These are phyloP conservation scores for Amphiduros pacificus DNA, from an alignment of 2,888 invertebrate species.

Conservation along the genomic window DNA sequence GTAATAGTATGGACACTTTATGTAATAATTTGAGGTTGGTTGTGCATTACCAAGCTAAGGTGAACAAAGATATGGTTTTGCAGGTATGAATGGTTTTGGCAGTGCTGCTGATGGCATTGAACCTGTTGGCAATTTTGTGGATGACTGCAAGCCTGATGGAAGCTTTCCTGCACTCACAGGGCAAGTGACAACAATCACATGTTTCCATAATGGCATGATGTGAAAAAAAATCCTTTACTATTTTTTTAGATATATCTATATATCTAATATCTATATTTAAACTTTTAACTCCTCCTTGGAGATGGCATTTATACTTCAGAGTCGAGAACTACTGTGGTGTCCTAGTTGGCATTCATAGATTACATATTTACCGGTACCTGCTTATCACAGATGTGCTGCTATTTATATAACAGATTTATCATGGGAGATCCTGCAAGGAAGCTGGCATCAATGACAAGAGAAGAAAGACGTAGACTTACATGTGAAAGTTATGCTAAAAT, in stretches of 20 bases:
- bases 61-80: background rate
- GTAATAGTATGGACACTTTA: too few relatives aligned
- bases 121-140: constrained; percentile 37
- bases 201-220: background rate
- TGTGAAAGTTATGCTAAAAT: constrained; percentile 41
- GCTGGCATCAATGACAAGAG: constrained; percentile 32
- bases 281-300: too few relatives aligned
- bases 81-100: constrained; percentile 20
- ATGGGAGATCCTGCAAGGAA: constrained; percentile 44
- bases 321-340: too few relatives aligned
- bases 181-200: constrained; percentile 33
- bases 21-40: too few relatives aligned
- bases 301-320: too few relatives aligned
- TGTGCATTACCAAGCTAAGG: too few relatives aligned
- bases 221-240: background rate
- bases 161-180: constrained; percentile 54
- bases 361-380: too few relatives aligned
- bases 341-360: too few relatives aligned
- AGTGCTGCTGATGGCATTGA: constrained; percentile 19
- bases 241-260: too few relatives aligned
- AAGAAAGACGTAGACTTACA: constrained; percentile 40
- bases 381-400: too few relatives aligned
- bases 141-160: constrained; percentile 54
- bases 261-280: too few relatives aligned
- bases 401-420: constrained; percentile 51